Percentiles rank a stretch among this genome's conserved stretches.
Conservation (phyloP, 1,140 invertebrate genomes). For the Dendrolimus kikuchii region DNA sequence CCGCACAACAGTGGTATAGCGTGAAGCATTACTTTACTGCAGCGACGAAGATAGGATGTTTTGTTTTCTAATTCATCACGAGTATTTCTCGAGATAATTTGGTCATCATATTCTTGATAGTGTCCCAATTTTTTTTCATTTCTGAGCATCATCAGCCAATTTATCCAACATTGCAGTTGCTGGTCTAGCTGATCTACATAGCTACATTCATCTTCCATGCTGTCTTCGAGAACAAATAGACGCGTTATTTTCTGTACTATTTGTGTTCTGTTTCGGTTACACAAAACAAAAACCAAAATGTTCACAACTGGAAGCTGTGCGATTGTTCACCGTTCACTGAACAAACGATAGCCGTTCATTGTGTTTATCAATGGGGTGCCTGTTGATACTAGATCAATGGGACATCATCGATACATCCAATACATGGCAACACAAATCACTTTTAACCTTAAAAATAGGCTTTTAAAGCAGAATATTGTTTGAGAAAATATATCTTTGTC, state of each 20-base stretch:
- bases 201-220: too few species aligned
- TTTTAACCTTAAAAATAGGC: constrained; percentile 3
- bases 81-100: too few species aligned
- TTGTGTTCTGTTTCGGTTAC: not conserved
- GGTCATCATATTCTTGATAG: too few species aligned
- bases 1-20: too few species aligned
- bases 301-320: constrained; percentile 21
- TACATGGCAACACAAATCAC: not conserved
- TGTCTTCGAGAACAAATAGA: constrained; percentile 1
- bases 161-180: too few species aligned
- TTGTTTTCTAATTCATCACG: too few species aligned
- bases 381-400: constrained; percentile 57
- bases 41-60: too few species aligned
- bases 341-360: constrained; percentile 56
- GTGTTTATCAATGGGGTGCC: constrained; percentile 54
- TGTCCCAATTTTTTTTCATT: too few species aligned
- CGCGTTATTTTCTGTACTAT: not conserved
- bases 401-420: constrained; percentile 43
- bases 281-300: constrained; percentile 15
- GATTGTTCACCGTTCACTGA: constrained; percentile 49
- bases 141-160: too few species aligned
- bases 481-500: constrained; percentile 11
- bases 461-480: constrained; percentile 25
- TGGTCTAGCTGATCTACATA: too few species aligned
- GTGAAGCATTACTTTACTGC: too few species aligned